Base-by-base conservation (phyloP, 2,888 invertebrate genomes). In the Cancer borealis region DNA sequence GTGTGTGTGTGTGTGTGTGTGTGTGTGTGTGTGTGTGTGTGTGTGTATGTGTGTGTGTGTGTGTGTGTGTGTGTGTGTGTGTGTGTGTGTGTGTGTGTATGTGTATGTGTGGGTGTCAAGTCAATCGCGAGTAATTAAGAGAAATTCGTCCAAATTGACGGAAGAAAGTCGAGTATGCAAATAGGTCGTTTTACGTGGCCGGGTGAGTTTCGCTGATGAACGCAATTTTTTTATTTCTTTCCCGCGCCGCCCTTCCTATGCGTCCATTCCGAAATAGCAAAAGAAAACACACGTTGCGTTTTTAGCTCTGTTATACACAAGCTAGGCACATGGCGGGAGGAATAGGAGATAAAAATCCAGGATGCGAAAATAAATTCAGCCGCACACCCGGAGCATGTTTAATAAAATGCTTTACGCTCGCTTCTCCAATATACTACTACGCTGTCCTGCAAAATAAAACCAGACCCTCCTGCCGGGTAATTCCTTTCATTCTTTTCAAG, bases 111-210 rank as follows among this genome's bases (percentile, higher is more conserved):
- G 4, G 5, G 26, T 30, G 10, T 6, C 79, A 30, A 30, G 26
- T 79, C 79, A 79, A 30, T 30, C 79, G 26, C 79, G 79, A 79
- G 30, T 79, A 79, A 79, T 79, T 79, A 79, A 79, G 79, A 79
- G 79, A 30, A 79, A 79, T 79, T 30, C 79, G 79, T 79, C 79
- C 26, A 79, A 79, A 79, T 79, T 79, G 79, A 30, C 14, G 30
- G 30, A 79, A 79, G 79, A 79, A 79, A 79, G 79, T 79, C 14
- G 79, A 30, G 30, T 30, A 79, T 79, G 79, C 79, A 79, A 79
- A 79, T 79, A 79, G 30, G 30, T 79, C 12, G 10, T 79, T 79
- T 10, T 30, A 8, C 30, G 79, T 14, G 79, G 30, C 8, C 79
- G 79, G 26, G 79, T 79, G 26, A 26, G 12, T 14, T 79, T 26